Evolutionary conservation across 2,113 vertebrate genomes (phyloP), one percentile per base, ranked within the genome.

Genomic region (Anhinga rufa): DNA sequence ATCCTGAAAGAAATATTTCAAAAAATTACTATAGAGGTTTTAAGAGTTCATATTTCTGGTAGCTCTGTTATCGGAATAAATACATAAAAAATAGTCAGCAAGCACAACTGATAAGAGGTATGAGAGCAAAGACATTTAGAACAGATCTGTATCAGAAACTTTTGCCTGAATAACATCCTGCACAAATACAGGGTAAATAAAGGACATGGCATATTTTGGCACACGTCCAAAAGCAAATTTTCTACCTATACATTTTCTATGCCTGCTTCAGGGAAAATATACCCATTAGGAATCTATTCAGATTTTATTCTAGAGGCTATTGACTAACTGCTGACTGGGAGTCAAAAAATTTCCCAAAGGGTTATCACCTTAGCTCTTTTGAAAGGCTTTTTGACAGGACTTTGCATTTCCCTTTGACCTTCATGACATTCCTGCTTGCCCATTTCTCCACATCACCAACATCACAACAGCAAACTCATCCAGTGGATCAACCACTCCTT

Each of bases 161-260:
- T 87, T 19, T 78, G 9, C 36, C 38, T 26, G 10, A 85, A 54
- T 4, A 88, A 4, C 9, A 83, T 51, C 42, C 24, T 42, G 14
- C 48, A 64, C 4, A 79, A 79, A 86, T 4, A 48, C 3, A 68
- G 9, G 3, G 4, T 16, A 31, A 57, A 29, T 10, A n/a, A 42
- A 54, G 3, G 12, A 57, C 10, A 2, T 9, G 2, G n/a, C 5
- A 49, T 48, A 10, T 58, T 76, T 82, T 14, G 10, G 21, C 17
- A 31, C 9, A 69, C 1, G 1, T 34, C 24, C n/a, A 76, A 82
- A 17, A 80, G 49, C 2, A 90, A 54, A 0, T 44, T 61, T 80
- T 44, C 12, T 69, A 38, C 12, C 22, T 51, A 15, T 5, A 6
- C 0, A 0, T 58, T 54, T 75, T 24, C 42, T 52, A 2, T 5